Evolutionary conservation across 64 coral and sea anemone genomes (phyloP), one percentile per base, ranked within the genome.

Genomic region (Pocillopora damicornis): DNA sequence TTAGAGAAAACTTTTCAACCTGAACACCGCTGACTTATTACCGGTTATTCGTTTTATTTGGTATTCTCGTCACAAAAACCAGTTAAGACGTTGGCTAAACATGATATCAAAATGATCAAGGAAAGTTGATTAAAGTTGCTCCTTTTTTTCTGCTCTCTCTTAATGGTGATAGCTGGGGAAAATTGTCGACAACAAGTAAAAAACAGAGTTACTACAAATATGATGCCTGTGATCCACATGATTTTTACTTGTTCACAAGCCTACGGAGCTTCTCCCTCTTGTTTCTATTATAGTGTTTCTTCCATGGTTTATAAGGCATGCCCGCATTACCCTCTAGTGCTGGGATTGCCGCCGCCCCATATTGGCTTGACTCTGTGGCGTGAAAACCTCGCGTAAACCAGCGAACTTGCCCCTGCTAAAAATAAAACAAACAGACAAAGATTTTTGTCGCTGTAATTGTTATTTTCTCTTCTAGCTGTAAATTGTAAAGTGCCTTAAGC

Each of bases 211-310:
- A 51, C 2, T 51, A 51, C 42, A 51, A 51, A 2, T 51, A 51
- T 51, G 42, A 51, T 51, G 42, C 7, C 42, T 18, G 66, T 69
- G 75, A 37, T 42, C 45, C 15, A 4, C 74, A 26, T 36, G 35
- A 16, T 59, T 86, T 22, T 82, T 84, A 92, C 58, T 92, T 92
- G 66, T 95, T 95, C 22, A 63, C 87, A 25, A 98, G 91, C 88
- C 95, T 76, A 13, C 95, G 85, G 5, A 86, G 90, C 80, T 98
- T 98, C 63, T 98, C 95, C 76, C 86, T 89, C 80, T 98, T 98
- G 34, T 94, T 94, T 79, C 86, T 98, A 69, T 98, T 98, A 61
- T 87, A n/a, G 58, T 98, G 95, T 88, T 98, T 98, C 60, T 98
- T 98, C 95, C 95, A 98, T 12, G 95, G 95, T 58, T 98, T 98